phyloP scores from a whole-genome alignment of 2,113 vertebrate species.

The Mormoops blainvillei region DNA sequence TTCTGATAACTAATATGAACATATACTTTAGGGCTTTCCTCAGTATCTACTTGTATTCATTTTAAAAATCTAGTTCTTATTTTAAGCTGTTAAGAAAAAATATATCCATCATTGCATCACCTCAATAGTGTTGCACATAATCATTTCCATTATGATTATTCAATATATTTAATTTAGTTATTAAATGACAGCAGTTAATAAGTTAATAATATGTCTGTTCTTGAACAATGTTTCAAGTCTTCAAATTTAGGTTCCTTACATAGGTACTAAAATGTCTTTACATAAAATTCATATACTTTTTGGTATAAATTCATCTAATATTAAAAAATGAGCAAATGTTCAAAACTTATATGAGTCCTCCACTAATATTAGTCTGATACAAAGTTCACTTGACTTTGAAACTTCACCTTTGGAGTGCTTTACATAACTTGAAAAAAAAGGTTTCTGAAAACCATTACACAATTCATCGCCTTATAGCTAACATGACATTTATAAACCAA shows the following conservation, averaged over 20 bases:
- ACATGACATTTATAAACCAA: conserved; percentile 69
- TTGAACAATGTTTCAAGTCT: not conserved
- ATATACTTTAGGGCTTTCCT: not conserved
- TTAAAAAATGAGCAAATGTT: not conserved
- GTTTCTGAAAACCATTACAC: conserved; percentile 63
- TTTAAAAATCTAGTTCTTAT: not conserved
- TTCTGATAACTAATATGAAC: not conserved
- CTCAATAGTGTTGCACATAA: not conserved
- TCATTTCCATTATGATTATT: not conserved
- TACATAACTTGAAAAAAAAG: not conserved
- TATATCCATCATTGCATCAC: not conserved
- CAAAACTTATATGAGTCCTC: not conserved
- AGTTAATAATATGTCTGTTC: not conserved
- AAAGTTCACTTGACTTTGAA: conserved; percentile 69
- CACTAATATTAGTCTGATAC: not conserved
- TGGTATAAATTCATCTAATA: not conserved
- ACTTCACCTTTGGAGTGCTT: conserved; percentile 41
- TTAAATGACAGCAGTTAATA: not conserved
- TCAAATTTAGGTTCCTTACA: not conserved
- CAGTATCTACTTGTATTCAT: not conserved
- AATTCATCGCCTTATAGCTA: conserved; percentile 66
- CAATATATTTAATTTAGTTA: not conserved
- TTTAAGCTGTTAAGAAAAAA: not conserved
- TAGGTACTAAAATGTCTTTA: not conserved
- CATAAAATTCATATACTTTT: not conserved